phyloP scores from a whole-genome alignment of 2,888 invertebrate genomes.

The Scaptomyza flava region DNA sequence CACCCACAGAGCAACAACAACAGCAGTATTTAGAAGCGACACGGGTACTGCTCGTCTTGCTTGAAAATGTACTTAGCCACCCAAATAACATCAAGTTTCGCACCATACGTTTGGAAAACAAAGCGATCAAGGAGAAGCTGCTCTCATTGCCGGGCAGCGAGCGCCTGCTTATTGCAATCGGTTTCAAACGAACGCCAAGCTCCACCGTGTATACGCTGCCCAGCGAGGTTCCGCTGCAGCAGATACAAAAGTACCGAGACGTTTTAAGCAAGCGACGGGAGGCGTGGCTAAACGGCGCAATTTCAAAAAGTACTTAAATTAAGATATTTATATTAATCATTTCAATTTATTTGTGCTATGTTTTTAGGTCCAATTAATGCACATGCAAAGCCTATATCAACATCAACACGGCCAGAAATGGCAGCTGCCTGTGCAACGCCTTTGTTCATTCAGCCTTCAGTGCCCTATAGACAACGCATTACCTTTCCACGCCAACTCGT shows the following conservation, averaged over 20 bases:
- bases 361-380: slow-evolving; percentile 40
- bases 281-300: slow-evolving; percentile 65
- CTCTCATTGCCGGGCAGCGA: slow-evolving; percentile 78
- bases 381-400: slow-evolving; percentile 18
- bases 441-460: slow-evolving; percentile 68
- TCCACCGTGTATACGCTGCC: slow-evolving; percentile 74
- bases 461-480: slow-evolving; percentile 81
- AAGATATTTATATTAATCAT: neutral
- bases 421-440: slow-evolving; percentile 34
- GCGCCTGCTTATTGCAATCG: slow-evolving; percentile 81
- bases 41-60: slow-evolving; percentile 81
- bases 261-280: slow-evolving; percentile 72
- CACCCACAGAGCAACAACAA: slow-evolving; percentile 46
- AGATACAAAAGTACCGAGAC: slow-evolving; percentile 81
- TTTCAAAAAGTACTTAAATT: slow-evolving; percentile 42
- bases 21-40: slow-evolving; percentile 81
- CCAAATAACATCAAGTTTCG: slow-evolving; percentile 83
- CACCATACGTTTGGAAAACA: slow-evolving; percentile 82
- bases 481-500: slow-evolving; percentile 85
- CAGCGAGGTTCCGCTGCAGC: slow-evolving; percentile 74
- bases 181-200: slow-evolving; percentile 71
- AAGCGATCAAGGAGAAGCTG: slow-evolving; percentile 82
- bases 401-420: slow-evolving; percentile 26
- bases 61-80: slow-evolving; percentile 83
- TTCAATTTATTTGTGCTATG: neutral